Conservation (phyloP, 2,797 vertebrate genomes). For the Chaunax sp. region DNA sequence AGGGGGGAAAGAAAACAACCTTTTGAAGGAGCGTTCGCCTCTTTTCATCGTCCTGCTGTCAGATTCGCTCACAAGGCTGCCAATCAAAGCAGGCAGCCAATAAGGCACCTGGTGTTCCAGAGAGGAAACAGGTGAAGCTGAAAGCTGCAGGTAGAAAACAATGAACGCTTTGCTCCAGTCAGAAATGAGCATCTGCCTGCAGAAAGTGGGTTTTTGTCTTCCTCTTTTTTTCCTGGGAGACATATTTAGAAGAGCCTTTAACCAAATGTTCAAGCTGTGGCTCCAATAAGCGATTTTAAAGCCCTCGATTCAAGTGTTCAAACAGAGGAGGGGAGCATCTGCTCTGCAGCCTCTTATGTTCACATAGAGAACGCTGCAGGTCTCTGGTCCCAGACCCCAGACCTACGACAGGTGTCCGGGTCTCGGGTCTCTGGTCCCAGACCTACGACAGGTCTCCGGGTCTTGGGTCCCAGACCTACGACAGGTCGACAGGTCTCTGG, state of each 20-base stretch:
- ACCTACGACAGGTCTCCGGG: no score
- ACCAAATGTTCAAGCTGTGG: constrained; percentile 47
- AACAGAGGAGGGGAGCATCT: constrained; percentile 59
- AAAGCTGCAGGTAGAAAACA: no score
- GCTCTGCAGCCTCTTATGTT: constrained; percentile 49
- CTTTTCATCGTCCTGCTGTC: constrained; percentile 55
- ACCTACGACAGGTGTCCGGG: no score
- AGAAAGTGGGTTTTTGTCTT: neutral
- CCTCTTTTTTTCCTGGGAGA: neutral
- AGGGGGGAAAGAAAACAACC: constrained; percentile 1
- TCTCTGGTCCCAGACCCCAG: constrained; percentile 27
- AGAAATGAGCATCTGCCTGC: constrained; percentile 1
- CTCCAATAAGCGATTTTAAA: constrained; percentile 41
- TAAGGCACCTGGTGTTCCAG: constrained; percentile 38
- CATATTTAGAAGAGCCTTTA: constrained; percentile 29
- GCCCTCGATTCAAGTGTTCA: constrained; percentile 48
- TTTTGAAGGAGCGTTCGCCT: constrained; percentile 25
- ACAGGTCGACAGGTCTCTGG: no score
- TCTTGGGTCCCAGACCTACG: no score
- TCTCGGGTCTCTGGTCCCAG: no score
- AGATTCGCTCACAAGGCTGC: constrained; percentile 48
- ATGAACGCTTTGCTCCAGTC: no score
- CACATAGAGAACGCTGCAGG: constrained; percentile 29
- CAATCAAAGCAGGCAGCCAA: constrained; percentile 45
- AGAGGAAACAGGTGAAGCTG: constrained; percentile 15